These are phyloP conservation scores for Eonycteris spelaea DNA, from an alignment of 2,113 vertebrate genomes.

Conservation along the genomic window DNA sequence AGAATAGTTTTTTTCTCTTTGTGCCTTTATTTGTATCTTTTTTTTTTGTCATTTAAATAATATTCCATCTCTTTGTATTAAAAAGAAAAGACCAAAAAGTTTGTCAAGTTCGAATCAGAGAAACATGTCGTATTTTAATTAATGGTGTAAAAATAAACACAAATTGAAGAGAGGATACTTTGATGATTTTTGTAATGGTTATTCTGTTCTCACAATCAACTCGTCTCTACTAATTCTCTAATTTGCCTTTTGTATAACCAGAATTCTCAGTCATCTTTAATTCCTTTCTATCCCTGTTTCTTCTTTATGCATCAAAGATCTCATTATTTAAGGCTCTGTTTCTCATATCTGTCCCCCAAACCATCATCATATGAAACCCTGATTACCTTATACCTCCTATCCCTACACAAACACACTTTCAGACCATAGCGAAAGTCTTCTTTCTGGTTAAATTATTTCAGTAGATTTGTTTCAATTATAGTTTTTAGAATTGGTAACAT, in stretches of 20 bases:
- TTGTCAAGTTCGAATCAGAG: background rate
- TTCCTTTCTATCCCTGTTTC: background rate
- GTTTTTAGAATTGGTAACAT: background rate
- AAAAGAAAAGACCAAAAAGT: background rate
- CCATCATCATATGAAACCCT: background rate
- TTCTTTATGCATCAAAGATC: background rate
- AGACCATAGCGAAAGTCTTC: background rate
- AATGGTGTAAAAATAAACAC: background rate
- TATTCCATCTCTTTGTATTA: background rate
- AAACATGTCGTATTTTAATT: background rate
- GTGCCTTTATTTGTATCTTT: background rate
- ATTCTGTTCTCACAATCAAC: background rate
- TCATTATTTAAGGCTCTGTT: background rate
- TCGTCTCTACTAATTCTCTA: background rate
- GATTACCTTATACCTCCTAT: background rate
- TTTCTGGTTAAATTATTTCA: background rate
- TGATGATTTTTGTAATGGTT: background rate
- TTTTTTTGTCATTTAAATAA: background rate
- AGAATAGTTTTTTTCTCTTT: background rate
- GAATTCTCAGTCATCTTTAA: background rate
- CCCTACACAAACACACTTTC: background rate
- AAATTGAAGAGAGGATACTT: background rate
- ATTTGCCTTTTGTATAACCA: background rate
- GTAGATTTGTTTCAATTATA: background rate
- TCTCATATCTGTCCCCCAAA: background rate